A percentile compares a stretch with the other conserved stretches of the same genome.
Conservation (phyloP, 2,113 vertebrate species). For the Trachemys scripta region DNA sequence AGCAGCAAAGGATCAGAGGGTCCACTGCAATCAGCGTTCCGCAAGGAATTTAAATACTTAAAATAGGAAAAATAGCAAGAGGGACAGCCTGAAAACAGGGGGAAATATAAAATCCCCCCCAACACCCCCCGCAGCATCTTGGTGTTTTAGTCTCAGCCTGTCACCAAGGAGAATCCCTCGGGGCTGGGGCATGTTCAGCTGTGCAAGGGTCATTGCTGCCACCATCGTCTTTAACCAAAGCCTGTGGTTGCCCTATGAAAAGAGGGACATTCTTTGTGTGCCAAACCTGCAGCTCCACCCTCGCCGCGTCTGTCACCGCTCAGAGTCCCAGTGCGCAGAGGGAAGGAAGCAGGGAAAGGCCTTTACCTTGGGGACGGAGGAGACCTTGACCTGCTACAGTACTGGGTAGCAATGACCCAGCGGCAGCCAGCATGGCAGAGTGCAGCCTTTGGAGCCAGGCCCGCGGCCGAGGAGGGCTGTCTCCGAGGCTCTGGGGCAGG, state of each 20-base stretch:
- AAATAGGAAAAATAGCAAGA: not conserved
- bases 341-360: not conserved
- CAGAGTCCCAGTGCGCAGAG: not conserved
- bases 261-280: not conserved
- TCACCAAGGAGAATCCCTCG: not conserved
- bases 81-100: not conserved
- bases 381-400: not conserved
- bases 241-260: not conserved
- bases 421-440: no score
- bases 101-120: not conserved
- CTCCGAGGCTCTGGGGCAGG: no score
- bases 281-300: not conserved
- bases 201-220: not conserved
- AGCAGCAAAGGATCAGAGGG: not conserved
- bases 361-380: not conserved
- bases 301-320: not conserved
- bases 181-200: accelerated
- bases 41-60: not conserved
- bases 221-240: not conserved
- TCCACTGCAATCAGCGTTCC: not conserved
- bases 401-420: not conserved
- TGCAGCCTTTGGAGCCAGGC: not conserved
- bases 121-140: not conserved
- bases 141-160: not conserved
- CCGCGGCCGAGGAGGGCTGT: not conserved